These are phyloP conservation scores for Apocheima hispidaria DNA, from an alignment of 2,888 invertebrate genomes.

Conservation along the genomic window DNA sequence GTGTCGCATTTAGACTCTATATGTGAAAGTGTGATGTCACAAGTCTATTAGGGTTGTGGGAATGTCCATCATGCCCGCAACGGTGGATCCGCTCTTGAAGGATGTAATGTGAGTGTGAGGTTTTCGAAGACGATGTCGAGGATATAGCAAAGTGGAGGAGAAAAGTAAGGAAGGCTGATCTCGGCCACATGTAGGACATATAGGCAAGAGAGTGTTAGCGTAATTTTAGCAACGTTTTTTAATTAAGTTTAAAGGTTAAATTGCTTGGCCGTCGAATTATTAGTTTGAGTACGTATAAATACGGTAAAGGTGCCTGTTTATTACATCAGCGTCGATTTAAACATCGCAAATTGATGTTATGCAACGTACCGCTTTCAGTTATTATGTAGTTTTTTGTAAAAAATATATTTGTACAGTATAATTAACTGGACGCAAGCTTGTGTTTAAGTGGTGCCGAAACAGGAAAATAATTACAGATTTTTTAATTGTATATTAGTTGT, in stretches of 20 bases:
- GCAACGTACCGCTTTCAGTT: constrained; percentile 40
- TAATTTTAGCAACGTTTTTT: neutral
- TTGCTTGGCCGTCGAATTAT: constrained; percentile 1
- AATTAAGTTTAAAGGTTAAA: constrained; percentile 23
- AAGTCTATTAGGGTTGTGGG: no score
- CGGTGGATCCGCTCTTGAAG: no score
- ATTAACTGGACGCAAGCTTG: constrained; percentile 1
- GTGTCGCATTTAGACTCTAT: no score
- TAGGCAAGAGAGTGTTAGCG: no score
- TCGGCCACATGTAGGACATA: no score
- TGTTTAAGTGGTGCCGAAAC: constrained; percentile 5
- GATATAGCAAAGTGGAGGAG: no score
- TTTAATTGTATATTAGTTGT: neutral
- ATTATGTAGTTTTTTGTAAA: constrained; percentile 33
- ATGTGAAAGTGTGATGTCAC: no score
- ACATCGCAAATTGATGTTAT: constrained; percentile 42
- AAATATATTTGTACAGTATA: constrained; percentile 9
- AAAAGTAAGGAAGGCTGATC: no score
- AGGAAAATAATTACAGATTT: constrained; percentile 7
- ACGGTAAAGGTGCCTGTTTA: constrained; percentile 35
- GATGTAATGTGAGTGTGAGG: no score
- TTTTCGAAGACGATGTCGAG: no score
- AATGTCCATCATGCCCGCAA: no score
- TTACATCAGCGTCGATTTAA: constrained; percentile 44
- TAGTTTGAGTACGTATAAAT: neutral